Evolutionary conservation across 2,113 vertebrate genomes (phyloP).

Genomic region (Urocitellus parryii): DNA sequence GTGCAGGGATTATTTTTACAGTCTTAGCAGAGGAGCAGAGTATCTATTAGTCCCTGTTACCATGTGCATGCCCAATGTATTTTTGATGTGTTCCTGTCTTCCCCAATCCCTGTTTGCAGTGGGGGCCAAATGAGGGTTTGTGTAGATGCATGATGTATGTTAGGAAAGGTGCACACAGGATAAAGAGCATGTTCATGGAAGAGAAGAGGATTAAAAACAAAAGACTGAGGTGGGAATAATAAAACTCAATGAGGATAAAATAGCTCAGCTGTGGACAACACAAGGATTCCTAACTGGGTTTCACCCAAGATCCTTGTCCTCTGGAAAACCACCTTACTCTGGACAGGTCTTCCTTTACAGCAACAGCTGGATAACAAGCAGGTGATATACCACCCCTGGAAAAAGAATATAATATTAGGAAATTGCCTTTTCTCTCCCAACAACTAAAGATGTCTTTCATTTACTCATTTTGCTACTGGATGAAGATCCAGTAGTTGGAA

Average conservation of each 20-base stretch:
- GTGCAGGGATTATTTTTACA: background rate
- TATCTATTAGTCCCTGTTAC: background rate
- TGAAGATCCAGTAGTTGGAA: background rate
- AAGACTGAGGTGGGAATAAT: background rate
- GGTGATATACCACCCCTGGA: background rate
- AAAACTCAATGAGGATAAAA: constrained; percentile 18
- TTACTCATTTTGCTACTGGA: background rate
- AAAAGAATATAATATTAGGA: background rate
- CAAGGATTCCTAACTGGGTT: background rate
- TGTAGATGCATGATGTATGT: background rate
- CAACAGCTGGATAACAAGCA: background rate
- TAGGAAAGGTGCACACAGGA: background rate
- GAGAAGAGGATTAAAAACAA: background rate
- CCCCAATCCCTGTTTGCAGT: background rate
- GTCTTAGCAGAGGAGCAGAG: background rate
- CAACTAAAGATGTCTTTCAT: background rate
- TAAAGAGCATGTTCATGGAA: background rate
- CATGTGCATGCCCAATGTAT: too few species aligned
- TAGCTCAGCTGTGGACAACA: background rate
- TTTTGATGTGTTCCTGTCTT: background rate
- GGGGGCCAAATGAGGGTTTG: background rate
- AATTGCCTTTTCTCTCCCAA: background rate
- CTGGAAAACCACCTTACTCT: background rate
- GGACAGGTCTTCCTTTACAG: background rate
- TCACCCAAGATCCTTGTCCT: background rate